These are phyloP conservation scores for Dysidea cf. avara DNA, from an alignment of 37 sponge, comb jelly and placozoan species.

Conservation along the genomic window DNA sequence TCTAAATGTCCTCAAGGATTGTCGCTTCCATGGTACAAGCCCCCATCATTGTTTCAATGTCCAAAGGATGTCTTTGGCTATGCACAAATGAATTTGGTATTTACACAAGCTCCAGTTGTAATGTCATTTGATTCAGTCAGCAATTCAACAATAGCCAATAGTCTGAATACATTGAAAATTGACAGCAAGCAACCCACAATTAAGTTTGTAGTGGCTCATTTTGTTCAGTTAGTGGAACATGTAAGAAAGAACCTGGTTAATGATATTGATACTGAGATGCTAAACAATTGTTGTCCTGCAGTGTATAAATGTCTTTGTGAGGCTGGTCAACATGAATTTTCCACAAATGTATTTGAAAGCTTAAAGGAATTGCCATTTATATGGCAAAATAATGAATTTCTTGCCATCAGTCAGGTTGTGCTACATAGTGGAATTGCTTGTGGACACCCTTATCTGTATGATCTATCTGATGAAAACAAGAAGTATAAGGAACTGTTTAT, in stretches of 20 bases:
- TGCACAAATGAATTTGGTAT: too few species aligned
- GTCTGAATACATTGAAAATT: background rate
- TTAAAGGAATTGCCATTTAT: slow-evolving; percentile 25
- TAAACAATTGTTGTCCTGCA: slow-evolving; percentile 4
- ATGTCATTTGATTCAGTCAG: too few species aligned
- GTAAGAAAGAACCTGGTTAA: background rate
- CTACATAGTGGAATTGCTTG: too few species aligned
- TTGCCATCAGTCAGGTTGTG: slow-evolving; percentile 13
- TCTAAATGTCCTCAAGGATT: too few species aligned
- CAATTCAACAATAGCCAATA: too few species aligned
- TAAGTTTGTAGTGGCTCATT: slow-evolving; percentile 17
- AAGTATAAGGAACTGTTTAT: slow-evolving; percentile 22
- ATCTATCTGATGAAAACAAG: slow-evolving; percentile 13
- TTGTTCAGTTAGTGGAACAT: background rate
- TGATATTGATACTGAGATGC: background rate
- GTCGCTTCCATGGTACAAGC: too few species aligned
- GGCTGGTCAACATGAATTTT: background rate
- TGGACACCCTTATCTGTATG: slow-evolving; percentile 34
- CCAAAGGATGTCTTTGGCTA: too few species aligned
- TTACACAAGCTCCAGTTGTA: too few species aligned
- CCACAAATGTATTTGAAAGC: background rate
- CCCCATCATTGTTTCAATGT: too few species aligned
- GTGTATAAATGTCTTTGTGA: slow-evolving; percentile 25
- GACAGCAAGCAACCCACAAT: background rate
- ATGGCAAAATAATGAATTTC: slow-evolving; percentile 48